Percentiles rank a stretch among this genome's conserved stretches.
These are phyloP conservation scores for Oreochromis aureus DNA, from an alignment of 2,113 vertebrate species.

Conservation along the genomic window DNA sequence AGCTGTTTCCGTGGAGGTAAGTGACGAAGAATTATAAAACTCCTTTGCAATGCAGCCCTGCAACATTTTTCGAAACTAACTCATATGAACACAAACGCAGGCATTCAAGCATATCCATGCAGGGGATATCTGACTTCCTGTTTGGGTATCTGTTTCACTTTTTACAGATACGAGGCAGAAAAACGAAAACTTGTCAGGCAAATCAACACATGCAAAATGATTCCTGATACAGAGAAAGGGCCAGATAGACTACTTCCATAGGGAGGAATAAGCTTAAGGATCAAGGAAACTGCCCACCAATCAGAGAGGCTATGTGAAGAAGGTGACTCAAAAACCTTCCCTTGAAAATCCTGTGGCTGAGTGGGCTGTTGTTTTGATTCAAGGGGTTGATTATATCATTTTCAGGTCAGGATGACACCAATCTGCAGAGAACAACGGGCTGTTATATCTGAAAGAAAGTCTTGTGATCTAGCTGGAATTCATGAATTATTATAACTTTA, in stretches of 20 bases:
- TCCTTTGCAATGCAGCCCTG: conserved; percentile 13
- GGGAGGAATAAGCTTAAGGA: background rate
- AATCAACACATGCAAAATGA: background rate
- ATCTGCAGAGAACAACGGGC: background rate
- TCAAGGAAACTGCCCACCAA: background rate
- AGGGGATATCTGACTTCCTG: background rate
- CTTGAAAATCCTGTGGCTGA: background rate
- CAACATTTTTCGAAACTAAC: conserved; percentile 41
- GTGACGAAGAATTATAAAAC: background rate
- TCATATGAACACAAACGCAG: background rate
- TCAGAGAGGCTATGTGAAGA: background rate
- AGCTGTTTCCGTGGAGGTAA: background rate
- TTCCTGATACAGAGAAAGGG: background rate
- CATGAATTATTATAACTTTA: background rate
- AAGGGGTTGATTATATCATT: background rate
- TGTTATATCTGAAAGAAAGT: background rate
- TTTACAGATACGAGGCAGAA: background rate
- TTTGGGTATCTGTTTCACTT: background rate
- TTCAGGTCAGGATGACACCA: background rate
- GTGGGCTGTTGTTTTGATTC: conserved; percentile 11
- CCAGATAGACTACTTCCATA: background rate
- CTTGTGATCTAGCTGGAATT: background rate
- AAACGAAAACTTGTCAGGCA: background rate
- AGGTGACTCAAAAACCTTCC: background rate
- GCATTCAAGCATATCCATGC: background rate